Conservation (phyloP, 2,888 invertebrate genomes). For the Drosophila rubida region DNA sequence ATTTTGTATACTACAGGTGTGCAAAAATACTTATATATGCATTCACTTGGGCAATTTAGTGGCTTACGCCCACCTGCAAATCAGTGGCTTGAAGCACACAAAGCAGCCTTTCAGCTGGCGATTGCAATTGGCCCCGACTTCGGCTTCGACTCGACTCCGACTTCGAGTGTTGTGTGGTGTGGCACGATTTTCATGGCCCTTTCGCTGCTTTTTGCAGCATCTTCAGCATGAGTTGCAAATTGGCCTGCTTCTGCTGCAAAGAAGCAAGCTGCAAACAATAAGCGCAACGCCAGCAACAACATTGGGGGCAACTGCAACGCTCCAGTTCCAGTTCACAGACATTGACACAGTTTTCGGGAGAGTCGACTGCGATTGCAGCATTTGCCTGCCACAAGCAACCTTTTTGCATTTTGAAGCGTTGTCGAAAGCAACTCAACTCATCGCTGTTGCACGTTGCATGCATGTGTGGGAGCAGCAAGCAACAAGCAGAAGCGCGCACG, state of each 20-base stretch:
- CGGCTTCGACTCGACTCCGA: too few species aligned
- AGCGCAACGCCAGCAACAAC: conserved; percentile 40
- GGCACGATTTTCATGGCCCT: conserved; percentile 65
- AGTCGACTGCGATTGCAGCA: conserved; percentile 14
- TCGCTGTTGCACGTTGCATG: conserved; percentile 28
- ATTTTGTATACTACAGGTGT: background rate
- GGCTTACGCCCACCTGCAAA: conserved; percentile 66
- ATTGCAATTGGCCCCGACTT: conserved; percentile 39
- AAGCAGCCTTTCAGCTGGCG: conserved; percentile 24
- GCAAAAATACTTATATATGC: background rate
- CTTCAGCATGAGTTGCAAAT: conserved; percentile 42
- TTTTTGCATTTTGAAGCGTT: conserved; percentile 19
- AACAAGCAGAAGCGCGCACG: conserved; percentile 36
- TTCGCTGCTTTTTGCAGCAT: conserved; percentile 38
- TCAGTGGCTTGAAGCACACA: conserved; percentile 38
- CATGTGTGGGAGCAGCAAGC: conserved; percentile 58
- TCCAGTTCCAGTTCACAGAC: conserved; percentile 82
- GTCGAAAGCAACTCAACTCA: conserved; percentile 24
- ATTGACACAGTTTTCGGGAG: conserved; percentile 74
- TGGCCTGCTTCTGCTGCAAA: conserved; percentile 37
- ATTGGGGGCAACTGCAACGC: conserved; percentile 46
- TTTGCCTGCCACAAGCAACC: background rate
- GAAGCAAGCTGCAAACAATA: conserved; percentile 54
- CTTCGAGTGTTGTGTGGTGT: background rate
- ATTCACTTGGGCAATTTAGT: conserved; percentile 61